Percentiles rank a stretch among this genome's conserved stretches.
These are phyloP conservation scores for Melipona bicolor DNA, from an alignment of 2,888 invertebrate genomes.

Conservation along the genomic window DNA sequence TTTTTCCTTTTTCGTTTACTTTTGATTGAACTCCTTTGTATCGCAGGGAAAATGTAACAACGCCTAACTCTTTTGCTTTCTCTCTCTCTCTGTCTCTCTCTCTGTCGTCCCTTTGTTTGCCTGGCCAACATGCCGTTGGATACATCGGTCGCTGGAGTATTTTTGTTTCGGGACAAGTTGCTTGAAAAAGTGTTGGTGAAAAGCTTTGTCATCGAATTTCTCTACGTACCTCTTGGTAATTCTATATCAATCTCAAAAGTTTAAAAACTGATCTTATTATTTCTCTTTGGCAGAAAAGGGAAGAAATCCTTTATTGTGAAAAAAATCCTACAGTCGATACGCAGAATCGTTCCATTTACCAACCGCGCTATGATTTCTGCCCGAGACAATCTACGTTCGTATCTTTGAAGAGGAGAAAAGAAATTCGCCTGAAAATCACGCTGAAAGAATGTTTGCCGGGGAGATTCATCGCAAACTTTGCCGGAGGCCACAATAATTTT, in stretches of 20 bases:
- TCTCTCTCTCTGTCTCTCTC: neutral
- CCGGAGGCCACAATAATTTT: conserved; percentile 13
- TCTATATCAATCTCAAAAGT: too few relatives aligned
- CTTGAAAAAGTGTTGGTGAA: too few relatives aligned
- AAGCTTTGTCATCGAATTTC: neutral
- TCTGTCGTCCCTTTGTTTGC: neutral
- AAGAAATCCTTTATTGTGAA: too few relatives aligned
- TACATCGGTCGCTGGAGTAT: neutral
- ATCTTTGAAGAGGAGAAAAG: neutral
- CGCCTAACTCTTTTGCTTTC: neutral
- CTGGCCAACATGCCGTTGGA: neutral
- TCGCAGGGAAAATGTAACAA: neutral
- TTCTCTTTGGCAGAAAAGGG: too few relatives aligned
- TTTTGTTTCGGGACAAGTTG: neutral
- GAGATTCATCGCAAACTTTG: conserved; percentile 3
- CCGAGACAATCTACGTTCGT: neutral
- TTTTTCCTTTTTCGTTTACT: conserved; percentile 25
- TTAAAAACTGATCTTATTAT: too few relatives aligned
- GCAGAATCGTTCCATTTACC: too few relatives aligned
- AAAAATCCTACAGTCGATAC: too few relatives aligned
- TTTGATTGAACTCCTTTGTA: conserved; percentile 28
- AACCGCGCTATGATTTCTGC: neutral
- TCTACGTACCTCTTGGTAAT: too few relatives aligned
- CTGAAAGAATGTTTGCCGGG: neutral
- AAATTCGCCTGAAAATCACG: neutral